Evolutionary conservation across 2,797 vertebrate species (phyloP), one percentile per base, ranked within the genome.

Genomic region (Anabas testudineus): DNA sequence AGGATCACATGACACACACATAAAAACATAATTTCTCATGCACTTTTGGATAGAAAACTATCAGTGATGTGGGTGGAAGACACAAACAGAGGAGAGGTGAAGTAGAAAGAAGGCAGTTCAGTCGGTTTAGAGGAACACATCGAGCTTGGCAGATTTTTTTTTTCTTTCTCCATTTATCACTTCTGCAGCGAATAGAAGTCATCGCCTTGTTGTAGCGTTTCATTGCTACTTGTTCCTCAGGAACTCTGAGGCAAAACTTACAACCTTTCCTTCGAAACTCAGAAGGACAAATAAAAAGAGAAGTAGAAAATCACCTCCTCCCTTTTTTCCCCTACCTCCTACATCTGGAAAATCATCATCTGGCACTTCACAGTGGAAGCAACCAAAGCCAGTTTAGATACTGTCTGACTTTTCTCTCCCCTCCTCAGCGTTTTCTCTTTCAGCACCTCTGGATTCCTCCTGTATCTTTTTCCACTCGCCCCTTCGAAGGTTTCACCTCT

Each of bases 311-410:
- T 34, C 37, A 3, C 3, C 39, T 51, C 42, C 54, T 55, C 39
- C 55, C 41, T 45, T 48, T 48, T 58, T 30, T 43, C 34, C 32
- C 24, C 37, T 56, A 66, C 78, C 66, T 80, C 70, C 54, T 64
- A 82, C 87, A 87, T 88, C 82, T 90, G 87, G 87, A 86, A 87
- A 86, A 87, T 76, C 57, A 66, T 81, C 81, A 85, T 80, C 81
- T 84, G 82, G 85, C 84, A 86, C 57, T 48, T 76, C 22, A 24
- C 28, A 45, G 54, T 79, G 76, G 67, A 82, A 68, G 76, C 74
- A 68, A 67, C 74, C 36, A 32, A 51, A 76, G 56, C 63, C 80
- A 65, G 54, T 71, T 51, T 58, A 71, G 74, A 83, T 76, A 47
- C 52, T 60, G 73, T 78, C 74, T 78, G 80, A 65, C 54, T 73